Conservation (phyloP, 1,140 invertebrate genomes). For the Rhizoglyphus robini region DNA sequence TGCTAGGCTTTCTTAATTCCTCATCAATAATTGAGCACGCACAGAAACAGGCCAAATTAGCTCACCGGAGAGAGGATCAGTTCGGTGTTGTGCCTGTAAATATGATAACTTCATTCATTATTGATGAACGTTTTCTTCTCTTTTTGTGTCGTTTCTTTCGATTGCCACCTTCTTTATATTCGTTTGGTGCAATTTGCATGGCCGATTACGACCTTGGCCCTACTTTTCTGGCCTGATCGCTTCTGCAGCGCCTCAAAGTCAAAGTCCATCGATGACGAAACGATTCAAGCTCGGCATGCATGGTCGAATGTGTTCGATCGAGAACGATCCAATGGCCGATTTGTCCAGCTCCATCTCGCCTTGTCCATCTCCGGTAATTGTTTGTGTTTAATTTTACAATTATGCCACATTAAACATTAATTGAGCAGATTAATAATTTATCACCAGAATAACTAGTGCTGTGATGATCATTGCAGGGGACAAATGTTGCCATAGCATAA, state of each 20-base stretch:
- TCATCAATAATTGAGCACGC: neutral
- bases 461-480: too few species aligned
- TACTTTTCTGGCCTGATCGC: too few species aligned
- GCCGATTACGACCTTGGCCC: too few species aligned
- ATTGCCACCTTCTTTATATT: too few species aligned
- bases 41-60: too few species aligned
- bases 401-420: neutral
- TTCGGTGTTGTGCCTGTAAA: too few species aligned
- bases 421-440: neutral
- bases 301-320: constrained; percentile 72
- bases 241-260: constrained; percentile 56
- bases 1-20: neutral
- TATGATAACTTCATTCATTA: too few species aligned
- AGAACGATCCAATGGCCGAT: constrained; percentile 66
- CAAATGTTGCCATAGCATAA: too few species aligned
- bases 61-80: too few species aligned
- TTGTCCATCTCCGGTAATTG: constrained; percentile 63
- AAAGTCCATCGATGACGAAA: constrained; percentile 67
- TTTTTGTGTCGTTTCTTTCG: too few species aligned
- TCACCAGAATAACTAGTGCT: neutral
- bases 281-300: constrained; percentile 58
- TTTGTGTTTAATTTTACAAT: constrained; percentile 2
- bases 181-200: too few species aligned
- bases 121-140: too few species aligned
- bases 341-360: constrained; percentile 85